Conservation (phyloP, 2,113 vertebrate species). For the Actenoides hombroni region DNA sequence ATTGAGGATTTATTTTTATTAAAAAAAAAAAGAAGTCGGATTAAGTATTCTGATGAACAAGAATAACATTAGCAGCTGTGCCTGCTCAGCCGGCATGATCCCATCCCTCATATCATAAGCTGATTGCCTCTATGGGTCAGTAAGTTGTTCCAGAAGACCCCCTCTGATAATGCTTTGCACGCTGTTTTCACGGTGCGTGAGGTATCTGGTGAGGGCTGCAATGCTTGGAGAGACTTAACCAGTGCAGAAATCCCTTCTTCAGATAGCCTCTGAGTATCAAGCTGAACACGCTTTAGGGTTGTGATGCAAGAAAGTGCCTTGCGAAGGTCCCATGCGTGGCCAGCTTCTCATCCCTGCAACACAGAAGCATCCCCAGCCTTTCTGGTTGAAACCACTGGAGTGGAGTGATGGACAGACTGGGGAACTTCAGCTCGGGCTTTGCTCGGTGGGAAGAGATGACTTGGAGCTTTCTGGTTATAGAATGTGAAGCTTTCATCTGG, state of each 20-base stretch:
- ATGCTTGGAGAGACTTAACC: not conserved
- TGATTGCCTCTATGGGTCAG: constrained; percentile 54
- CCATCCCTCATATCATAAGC: constrained; percentile 54
- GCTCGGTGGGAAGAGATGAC: fast-evolving
- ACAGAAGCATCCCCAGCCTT: not conserved
- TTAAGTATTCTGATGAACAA: constrained; percentile 65
- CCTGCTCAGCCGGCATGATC: constrained; percentile 44
- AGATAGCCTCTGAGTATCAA: not conserved
- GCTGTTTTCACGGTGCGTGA: not conserved
- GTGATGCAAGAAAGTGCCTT: fast-evolving
- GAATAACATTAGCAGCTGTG: constrained; percentile 68
- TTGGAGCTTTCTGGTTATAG: not conserved
- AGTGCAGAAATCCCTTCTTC: not conserved
- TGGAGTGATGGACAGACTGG: not conserved
- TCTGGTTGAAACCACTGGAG: not conserved
- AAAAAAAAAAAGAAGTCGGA: constrained; percentile 33
- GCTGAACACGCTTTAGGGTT: not conserved
- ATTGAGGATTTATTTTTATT: constrained; percentile 70
- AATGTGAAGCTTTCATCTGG: not conserved
- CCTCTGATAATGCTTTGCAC: not conserved
- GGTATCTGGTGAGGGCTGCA: not conserved
- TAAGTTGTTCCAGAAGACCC: not conserved
- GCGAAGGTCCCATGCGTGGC: fast-evolving
- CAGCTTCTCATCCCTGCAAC: fast-evolving
- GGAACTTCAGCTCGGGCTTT: not conserved